Conservation (phyloP, 2,797 vertebrate genomes). For the Octomys mimax region DNA sequence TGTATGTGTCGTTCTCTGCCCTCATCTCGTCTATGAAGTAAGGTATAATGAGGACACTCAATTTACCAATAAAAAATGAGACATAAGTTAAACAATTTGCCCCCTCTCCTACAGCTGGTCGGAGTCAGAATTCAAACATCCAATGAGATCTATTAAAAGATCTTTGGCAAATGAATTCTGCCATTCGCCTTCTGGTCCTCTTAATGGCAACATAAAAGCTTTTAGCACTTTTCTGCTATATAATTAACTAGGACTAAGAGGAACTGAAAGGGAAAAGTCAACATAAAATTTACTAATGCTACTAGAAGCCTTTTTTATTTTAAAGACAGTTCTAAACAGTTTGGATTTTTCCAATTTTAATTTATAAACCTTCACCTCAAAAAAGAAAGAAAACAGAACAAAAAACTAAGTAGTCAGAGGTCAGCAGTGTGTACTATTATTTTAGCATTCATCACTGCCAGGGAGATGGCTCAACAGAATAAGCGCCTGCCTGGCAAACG, state of each 20-base stretch:
- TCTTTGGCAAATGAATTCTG: background rate
- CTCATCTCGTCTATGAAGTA: background rate
- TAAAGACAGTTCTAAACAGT: slow-evolving; percentile 1
- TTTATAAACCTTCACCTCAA: background rate
- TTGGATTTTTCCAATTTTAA: slow-evolving; percentile 28
- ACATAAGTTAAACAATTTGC: background rate
- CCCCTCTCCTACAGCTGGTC: background rate
- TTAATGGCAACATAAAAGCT: background rate
- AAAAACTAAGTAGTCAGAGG: background rate
- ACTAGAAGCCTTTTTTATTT: background rate
- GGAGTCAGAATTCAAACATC: slow-evolving; percentile 5
- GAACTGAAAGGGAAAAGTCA: background rate
- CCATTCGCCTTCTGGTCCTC: background rate
- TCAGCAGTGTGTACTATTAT: background rate
- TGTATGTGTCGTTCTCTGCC: background rate
- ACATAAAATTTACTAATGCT: slow-evolving; percentile 16
- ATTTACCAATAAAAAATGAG: background rate
- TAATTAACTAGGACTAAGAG: slow-evolving; percentile 32
- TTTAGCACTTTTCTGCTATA: slow-evolving; percentile 22
- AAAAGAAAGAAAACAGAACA: slow-evolving; percentile 21
- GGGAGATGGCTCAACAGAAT: too few species aligned
- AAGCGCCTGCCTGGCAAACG: too few species aligned
- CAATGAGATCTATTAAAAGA: background rate
- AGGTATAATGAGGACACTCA: background rate
- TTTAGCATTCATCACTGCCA: background rate